Percentiles rank a stretch among this genome's conserved stretches.
phyloP scores from a whole-genome alignment of 1,140 invertebrate species.

The Gerris buenoi region DNA sequence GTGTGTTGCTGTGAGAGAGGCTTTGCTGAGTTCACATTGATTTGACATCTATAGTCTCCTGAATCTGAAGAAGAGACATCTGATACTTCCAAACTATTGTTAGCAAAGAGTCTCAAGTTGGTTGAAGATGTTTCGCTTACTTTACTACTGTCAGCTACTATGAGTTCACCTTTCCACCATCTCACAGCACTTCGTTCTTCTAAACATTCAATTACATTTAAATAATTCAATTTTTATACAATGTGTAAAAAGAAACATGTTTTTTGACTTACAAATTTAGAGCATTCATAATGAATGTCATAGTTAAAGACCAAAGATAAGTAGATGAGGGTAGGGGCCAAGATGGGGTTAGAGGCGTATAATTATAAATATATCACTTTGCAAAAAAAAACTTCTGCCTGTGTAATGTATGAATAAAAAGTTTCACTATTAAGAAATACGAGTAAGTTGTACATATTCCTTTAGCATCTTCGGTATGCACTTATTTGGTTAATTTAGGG shows the following conservation, averaged over 20 bases:
- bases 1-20: constrained; percentile 48
- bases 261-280: too few species aligned
- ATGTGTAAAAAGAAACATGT: background rate
- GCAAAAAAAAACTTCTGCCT: too few species aligned
- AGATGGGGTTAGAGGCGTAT: background rate
- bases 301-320: background rate
- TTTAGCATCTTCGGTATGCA: too few species aligned
- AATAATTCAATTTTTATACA: background rate
- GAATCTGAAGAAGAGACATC: constrained; percentile 43
- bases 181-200: constrained; percentile 29
- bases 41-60: constrained; percentile 56
- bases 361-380: background rate
- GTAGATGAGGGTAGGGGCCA: background rate
- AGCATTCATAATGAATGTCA: background rate
- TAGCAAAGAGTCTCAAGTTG: constrained; percentile 44
- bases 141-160: constrained; percentile 41
- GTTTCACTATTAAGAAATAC: too few species aligned
- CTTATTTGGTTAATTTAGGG: too few species aligned
- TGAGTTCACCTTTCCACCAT: constrained; percentile 42
- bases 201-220: background rate
- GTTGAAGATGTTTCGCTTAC: constrained; percentile 29
- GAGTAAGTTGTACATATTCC: too few species aligned
- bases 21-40: constrained; percentile 39
- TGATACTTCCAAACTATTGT: constrained; percentile 50
- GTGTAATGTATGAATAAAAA: too few species aligned